A percentile compares a stretch with the other conserved stretches of the same genome.
These are phyloP conservation scores for Esox lucius DNA, from an alignment of 2,797 vertebrate species.

Conservation along the genomic window DNA sequence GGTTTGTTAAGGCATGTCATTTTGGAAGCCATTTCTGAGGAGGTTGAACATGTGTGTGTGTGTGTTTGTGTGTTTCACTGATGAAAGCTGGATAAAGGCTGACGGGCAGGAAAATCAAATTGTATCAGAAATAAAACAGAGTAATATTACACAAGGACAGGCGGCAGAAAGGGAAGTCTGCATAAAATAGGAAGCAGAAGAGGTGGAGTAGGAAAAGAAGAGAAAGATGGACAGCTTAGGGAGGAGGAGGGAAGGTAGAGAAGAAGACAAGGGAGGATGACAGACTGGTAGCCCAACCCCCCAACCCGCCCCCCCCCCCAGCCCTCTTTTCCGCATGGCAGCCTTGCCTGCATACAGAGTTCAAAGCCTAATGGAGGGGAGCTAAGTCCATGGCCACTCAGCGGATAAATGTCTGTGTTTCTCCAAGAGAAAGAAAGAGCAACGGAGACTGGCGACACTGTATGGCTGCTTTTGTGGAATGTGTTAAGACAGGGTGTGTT, in stretches of 20 bases:
- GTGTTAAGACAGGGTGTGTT: conserved; percentile 39
- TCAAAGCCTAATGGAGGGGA: conserved; percentile 73
- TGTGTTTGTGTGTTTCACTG: not conserved
- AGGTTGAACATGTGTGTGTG: not conserved
- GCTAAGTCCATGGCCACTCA: conserved; percentile 65
- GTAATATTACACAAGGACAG: not conserved
- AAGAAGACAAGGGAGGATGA: conserved; percentile 3
- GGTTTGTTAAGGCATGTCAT: too few relatives aligned
- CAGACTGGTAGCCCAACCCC: conserved; percentile 31
- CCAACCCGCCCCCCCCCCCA: conserved; percentile 19
- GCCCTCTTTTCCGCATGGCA: conserved; percentile 69
- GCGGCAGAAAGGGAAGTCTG: not conserved
- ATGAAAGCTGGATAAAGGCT: not conserved
- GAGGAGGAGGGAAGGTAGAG: conserved; percentile 4
- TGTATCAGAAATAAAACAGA: not conserved
- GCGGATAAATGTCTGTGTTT: conserved; percentile 60
- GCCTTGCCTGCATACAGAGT: conserved; percentile 61
- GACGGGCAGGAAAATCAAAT: not conserved
- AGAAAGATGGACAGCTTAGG: not conserved
- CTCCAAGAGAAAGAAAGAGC: conserved; percentile 28
- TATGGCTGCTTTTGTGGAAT: conserved; percentile 45
- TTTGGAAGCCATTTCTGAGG: not conserved
- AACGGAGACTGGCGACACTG: not conserved
- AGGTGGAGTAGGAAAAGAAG: not conserved
- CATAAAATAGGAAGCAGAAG: not conserved